Percentiles rank a stretch among this genome's conserved stretches.
phyloP scores from a whole-genome alignment of 2,888 invertebrate genomes.

The Lasioglossum figueresi region DNA sequence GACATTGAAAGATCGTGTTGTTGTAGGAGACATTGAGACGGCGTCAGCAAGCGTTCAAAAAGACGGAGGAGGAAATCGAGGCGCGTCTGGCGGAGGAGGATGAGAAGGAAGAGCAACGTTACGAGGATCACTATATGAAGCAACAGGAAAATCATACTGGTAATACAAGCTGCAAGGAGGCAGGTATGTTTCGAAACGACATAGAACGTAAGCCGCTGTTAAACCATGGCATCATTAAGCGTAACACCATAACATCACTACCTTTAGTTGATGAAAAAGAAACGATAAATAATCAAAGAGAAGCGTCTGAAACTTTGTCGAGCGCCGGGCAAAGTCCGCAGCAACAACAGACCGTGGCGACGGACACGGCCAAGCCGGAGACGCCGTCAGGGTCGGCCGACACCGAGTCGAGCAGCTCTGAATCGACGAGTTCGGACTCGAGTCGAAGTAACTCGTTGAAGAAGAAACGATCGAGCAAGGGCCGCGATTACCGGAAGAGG shows the following conservation, averaged over 20 bases:
- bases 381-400: constrained; percentile 73
- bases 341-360: constrained; percentile 70
- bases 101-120: constrained; percentile 79
- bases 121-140: constrained; percentile 69
- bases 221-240: constrained; percentile 55
- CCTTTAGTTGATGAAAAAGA: constrained; percentile 83
- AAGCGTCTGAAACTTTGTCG: constrained; percentile 80
- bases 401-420: constrained; percentile 68
- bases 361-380: constrained; percentile 69
- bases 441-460: constrained; percentile 68
- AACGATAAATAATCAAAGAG: constrained; percentile 81
- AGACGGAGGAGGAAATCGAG: constrained; percentile 91
- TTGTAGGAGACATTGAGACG: constrained; percentile 87
- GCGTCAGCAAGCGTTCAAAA: constrained; percentile 89
- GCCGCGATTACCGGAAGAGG: constrained; percentile 68
- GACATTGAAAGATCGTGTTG: neutral
- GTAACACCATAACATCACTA: constrained; percentile 70
- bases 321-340: constrained; percentile 78
- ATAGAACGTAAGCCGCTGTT: constrained; percentile 47
- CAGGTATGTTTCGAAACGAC: constrained; percentile 79
- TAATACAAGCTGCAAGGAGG: constrained; percentile 81
- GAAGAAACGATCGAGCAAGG: constrained; percentile 66
- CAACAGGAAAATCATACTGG: constrained; percentile 80
- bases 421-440: constrained; percentile 70
- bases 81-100: constrained; percentile 88